A percentile compares a stretch with the other conserved stretches of the same genome.
These are phyloP conservation scores for Magallana angulata DNA, from an alignment of 1,140 invertebrate species.

Conservation along the genomic window DNA sequence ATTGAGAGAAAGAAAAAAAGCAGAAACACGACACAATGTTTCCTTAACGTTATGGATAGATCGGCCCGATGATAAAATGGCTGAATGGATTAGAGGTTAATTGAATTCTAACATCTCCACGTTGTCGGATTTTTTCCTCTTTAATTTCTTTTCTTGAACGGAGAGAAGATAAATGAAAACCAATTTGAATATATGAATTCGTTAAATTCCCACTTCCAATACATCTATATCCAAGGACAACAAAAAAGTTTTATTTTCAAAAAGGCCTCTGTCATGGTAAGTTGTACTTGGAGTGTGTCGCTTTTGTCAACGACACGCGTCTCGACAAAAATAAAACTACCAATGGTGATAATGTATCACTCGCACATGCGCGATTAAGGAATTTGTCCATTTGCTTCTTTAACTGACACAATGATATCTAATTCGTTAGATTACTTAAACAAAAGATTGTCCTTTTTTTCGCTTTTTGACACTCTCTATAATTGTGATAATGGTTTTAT, in stretches of 20 bases:
- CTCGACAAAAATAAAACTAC: neutral
- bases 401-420: no score
- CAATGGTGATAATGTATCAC: neutral
- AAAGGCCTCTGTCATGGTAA: no score
- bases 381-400: no score
- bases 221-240: neutral
- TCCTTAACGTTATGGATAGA: neutral
- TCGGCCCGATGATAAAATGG: neutral
- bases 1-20: neutral
- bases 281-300: no score
- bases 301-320: no score
- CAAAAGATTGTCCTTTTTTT: no score
- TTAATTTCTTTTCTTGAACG: neutral
- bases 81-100: neutral
- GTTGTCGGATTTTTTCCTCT: neutral
- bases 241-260: no score
- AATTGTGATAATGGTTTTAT: no score
- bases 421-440: no score
- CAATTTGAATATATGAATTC: slow-evolving; percentile 21
- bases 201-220: neutral
- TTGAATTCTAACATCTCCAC: neutral
- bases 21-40: slow-evolving; percentile 18
- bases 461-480: no score
- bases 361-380: neutral
- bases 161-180: slow-evolving; percentile 9